phyloP scores from a whole-genome alignment of 2,888 invertebrate genomes.

The Trichopria drosophilae region DNA sequence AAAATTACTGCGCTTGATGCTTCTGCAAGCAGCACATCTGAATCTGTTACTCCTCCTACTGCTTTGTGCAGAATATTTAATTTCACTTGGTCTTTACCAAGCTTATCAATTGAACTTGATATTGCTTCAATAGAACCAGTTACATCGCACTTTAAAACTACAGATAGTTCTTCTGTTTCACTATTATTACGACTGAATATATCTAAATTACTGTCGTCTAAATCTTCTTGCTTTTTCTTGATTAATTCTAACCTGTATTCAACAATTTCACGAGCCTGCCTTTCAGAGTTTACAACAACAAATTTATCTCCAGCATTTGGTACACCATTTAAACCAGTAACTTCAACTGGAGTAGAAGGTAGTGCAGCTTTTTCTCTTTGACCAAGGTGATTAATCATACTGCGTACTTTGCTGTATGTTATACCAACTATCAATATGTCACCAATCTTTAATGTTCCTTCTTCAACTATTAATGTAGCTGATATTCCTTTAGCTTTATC shows the following conservation, averaged over 20 bases:
- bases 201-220: constrained; percentile 6
- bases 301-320: constrained; percentile 14
- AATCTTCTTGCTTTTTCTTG: constrained; percentile 12
- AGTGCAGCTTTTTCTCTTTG: constrained; percentile 12
- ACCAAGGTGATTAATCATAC: constrained; percentile 13
- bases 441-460: constrained; percentile 14
- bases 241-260: constrained; percentile 9
- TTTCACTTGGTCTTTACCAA: constrained; percentile 12
- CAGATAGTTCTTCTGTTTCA: constrained; percentile 13
- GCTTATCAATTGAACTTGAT: constrained; percentile 6
- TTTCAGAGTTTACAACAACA: constrained; percentile 15
- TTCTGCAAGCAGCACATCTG: constrained; percentile 14
- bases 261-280: constrained; percentile 16
- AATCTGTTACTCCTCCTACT: constrained; percentile 12
- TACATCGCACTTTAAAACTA: constrained; percentile 11
- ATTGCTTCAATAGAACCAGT: constrained; percentile 12
- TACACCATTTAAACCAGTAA: constrained; percentile 12
- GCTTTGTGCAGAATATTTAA: constrained; percentile 9
- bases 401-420: constrained; percentile 13
- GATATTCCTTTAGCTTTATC: constrained; percentile 11
- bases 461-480: constrained; percentile 16
- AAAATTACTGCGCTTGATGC: constrained; percentile 11
- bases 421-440: constrained; percentile 16
- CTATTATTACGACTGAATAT: constrained; percentile 9
- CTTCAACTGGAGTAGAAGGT: constrained; percentile 14